Conservation (phyloP, 2,797 vertebrate genomes). For the Hybognathus amarus region DNA sequence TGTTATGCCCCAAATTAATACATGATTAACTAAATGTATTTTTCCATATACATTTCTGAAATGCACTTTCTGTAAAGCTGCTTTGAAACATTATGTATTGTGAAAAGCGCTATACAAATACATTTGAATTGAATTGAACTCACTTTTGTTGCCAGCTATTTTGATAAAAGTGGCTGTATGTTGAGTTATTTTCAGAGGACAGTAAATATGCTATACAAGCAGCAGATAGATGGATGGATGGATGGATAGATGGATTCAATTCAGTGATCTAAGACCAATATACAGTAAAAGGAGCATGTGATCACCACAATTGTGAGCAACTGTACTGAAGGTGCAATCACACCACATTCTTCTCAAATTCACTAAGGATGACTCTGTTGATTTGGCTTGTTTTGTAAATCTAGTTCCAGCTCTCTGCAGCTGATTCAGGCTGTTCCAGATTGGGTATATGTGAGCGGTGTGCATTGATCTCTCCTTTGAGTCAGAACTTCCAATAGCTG, state of each 20-base stretch:
- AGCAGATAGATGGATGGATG: neutral
- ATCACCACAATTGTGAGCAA: neutral
- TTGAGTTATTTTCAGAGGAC: no score
- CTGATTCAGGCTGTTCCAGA: conserved; percentile 4
- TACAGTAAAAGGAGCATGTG: neutral
- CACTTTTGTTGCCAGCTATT: no score
- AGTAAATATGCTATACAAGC: no score
- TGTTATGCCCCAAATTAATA: no score
- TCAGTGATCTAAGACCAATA: no score
- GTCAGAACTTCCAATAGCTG: conserved; percentile 29
- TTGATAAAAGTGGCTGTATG: no score
- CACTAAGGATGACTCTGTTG: neutral
- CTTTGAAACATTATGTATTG: no score
- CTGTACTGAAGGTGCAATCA: neutral
- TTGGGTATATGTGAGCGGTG: neutral
- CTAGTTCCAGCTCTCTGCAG: neutral
- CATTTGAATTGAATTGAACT: no score
- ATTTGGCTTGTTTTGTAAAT: neutral
- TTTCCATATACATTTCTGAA: no score
- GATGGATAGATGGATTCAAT: neutral
- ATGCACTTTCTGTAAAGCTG: no score
- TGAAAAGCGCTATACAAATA: no score
- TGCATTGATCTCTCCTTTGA: conserved; percentile 31
- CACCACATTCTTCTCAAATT: neutral
- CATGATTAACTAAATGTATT: no score